Conservation (phyloP, 2,113 vertebrate genomes). For the Dicerorhinus sumatrensis region DNA sequence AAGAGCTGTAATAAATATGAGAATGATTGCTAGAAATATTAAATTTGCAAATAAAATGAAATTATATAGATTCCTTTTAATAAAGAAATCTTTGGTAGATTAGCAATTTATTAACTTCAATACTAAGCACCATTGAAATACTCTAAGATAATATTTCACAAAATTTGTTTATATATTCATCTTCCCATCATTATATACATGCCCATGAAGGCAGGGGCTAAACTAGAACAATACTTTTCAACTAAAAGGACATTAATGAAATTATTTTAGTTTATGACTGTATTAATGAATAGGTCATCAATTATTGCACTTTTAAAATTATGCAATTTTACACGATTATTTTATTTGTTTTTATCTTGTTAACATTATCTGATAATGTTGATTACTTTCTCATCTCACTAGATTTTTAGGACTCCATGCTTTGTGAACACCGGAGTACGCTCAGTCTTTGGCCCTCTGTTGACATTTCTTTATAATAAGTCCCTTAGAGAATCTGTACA, state of each 20-base stretch:
- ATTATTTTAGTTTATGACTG: not conserved
- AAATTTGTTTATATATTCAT: not conserved
- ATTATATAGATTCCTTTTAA: not conserved
- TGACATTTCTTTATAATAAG: slow-evolving; percentile 35
- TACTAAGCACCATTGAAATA: not conserved
- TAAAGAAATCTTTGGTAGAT: not conserved
- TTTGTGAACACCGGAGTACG: not conserved
- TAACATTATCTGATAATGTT: not conserved
- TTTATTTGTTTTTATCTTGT: not conserved
- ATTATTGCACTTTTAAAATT: not conserved
- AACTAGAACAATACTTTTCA: not conserved
- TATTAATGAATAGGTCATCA: not conserved
- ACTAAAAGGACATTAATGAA: not conserved
- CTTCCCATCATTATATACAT: not conserved
- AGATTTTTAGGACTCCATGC: not conserved
- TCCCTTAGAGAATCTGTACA: not conserved
- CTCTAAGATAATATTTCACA: not conserved
- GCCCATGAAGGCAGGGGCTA: not conserved
- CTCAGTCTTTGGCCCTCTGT: not conserved
- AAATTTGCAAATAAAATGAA: not conserved
- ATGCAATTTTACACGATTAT: not conserved
- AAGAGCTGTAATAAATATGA: not conserved
- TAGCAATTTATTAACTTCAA: not conserved
- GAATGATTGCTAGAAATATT: not conserved
- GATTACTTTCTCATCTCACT: not conserved